These are phyloP conservation scores for Vandiemenella viatica DNA, from an alignment of 2,888 invertebrate species.

Conservation along the genomic window DNA sequence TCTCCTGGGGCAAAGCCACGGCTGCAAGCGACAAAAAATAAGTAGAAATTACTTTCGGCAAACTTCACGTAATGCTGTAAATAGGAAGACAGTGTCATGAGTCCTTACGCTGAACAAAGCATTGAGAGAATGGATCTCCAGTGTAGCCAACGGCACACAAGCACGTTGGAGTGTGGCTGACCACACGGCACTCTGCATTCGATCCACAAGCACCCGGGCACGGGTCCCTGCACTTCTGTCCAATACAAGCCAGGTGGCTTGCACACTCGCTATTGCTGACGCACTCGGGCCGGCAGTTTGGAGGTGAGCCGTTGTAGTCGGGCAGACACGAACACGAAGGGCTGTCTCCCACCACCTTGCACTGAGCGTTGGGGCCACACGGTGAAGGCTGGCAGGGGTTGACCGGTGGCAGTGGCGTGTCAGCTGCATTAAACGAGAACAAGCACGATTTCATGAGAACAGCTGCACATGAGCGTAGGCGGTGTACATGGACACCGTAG, in stretches of 20 bases:
- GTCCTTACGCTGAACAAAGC: conserved; percentile 13
- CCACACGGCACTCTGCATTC: conserved; percentile 27
- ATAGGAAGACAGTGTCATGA: too few species aligned
- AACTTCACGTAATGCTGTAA: too few species aligned
- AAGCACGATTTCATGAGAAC: neutral
- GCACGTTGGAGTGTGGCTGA: conserved; percentile 29
- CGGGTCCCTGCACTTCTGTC: conserved; percentile 26
- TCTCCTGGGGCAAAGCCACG: conserved; percentile 12
- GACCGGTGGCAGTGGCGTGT: conserved; percentile 20
- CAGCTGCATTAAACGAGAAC: conserved; percentile 2
- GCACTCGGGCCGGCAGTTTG: conserved; percentile 54
- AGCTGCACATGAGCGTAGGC: neutral
- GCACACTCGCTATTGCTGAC: conserved; percentile 24
- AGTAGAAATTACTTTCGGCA: too few species aligned
- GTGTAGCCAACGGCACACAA: conserved; percentile 21
- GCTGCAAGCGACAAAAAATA: too few species aligned
- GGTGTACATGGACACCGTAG: too few species aligned
- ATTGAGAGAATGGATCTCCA: conserved; percentile 27
- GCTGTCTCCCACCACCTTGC: conserved; percentile 27
- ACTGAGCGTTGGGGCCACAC: conserved; percentile 56
- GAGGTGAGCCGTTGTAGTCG: conserved; percentile 27
- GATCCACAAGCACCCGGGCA: conserved; percentile 28
- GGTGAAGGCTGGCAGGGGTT: conserved; percentile 47
- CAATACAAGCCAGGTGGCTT: conserved; percentile 24
- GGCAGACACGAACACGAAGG: conserved; percentile 28